Percentiles rank a stretch among this genome's conserved stretches.
Evolutionary conservation across 2,797 vertebrate species (phyloP).

Genomic region (Cossypha heuglini): DNA sequence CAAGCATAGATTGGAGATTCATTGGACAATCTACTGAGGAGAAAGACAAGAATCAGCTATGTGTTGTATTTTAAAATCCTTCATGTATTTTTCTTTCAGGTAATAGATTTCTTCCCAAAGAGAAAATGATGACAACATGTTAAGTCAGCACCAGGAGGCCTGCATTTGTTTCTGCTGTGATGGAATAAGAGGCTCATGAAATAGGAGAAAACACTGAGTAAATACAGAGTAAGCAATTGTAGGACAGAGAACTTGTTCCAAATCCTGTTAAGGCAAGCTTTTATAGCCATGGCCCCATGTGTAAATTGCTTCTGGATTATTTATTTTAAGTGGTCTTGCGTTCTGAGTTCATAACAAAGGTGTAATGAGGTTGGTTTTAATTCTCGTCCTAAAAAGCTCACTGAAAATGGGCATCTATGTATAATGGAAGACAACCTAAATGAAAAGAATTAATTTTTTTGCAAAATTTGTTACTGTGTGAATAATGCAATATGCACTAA

Average conservation of each 20-base stretch:
- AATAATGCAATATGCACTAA: not conserved
- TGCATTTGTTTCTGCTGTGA: not conserved
- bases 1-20: not conserved
- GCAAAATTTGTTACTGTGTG: not conserved
- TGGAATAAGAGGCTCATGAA: not conserved
- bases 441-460: not conserved
- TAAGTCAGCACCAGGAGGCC: not conserved
- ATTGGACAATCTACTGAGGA: not conserved
- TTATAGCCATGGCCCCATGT: not conserved
- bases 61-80: not conserved
- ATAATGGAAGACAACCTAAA: slow-evolving; percentile 17
- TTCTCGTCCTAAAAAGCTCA: not conserved
- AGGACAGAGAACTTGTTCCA: not conserved
- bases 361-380: not conserved
- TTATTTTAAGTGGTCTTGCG: not conserved
- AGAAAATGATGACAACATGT: not conserved
- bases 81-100: not conserved
- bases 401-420: not conserved
- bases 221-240: not conserved
- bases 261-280: not conserved
- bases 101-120: not conserved
- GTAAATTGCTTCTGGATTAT: not conserved
- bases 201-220: not conserved
- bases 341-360: not conserved
- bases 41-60: not conserved